A percentile compares a stretch with the other conserved stretches of the same genome.
phyloP scores from a whole-genome alignment of 2,113 vertebrate species.

The Triplophysa dalaica region DNA sequence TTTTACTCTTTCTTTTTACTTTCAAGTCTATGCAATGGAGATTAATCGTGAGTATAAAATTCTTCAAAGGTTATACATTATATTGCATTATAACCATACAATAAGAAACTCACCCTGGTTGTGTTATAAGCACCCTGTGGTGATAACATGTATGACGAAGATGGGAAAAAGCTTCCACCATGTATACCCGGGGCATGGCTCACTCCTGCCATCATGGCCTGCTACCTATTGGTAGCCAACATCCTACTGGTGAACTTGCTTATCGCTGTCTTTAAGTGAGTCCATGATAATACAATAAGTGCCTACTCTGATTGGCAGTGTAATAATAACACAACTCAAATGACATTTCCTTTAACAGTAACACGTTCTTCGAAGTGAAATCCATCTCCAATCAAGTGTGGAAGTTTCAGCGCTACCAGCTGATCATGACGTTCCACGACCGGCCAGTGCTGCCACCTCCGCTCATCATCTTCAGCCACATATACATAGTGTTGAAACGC shows the following conservation, averaged over 20 bases:
- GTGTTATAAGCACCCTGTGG: slow-evolving; percentile 87
- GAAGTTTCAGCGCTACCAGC: slow-evolving; percentile 98
- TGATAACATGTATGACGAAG: slow-evolving; percentile 94
- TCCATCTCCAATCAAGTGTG: slow-evolving; percentile 99
- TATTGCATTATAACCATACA: background rate
- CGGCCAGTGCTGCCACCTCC: slow-evolving; percentile 94
- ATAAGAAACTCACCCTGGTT: background rate
- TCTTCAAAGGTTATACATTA: background rate
- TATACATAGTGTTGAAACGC: slow-evolving; percentile 85
- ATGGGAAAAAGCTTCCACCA: slow-evolving; percentile 92
- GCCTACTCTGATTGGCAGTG: background rate
- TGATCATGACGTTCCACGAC: slow-evolving; percentile 98
- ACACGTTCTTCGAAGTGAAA: slow-evolving; percentile 98
- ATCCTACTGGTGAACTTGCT: slow-evolving; percentile 96
- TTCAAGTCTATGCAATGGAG: slow-evolving; percentile 97
- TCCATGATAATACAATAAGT: slow-evolving; percentile 1
- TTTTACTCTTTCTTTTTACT: slow-evolving; percentile 50
- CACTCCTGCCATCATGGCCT: slow-evolving; percentile 97
- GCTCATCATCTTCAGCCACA: slow-evolving; percentile 93
- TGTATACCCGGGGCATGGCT: slow-evolving; percentile 98
- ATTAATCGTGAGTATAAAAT: slow-evolving; percentile 92
- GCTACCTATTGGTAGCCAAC: slow-evolving; percentile 95
- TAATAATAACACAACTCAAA: background rate
- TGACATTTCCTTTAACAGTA: slow-evolving; percentile 71
- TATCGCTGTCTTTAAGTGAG: slow-evolving; percentile 97